Evolutionary conservation across 2,888 invertebrate species (phyloP), one percentile per base, ranked within the genome.

Genomic region (Agrenia bidenticulata): DNA sequence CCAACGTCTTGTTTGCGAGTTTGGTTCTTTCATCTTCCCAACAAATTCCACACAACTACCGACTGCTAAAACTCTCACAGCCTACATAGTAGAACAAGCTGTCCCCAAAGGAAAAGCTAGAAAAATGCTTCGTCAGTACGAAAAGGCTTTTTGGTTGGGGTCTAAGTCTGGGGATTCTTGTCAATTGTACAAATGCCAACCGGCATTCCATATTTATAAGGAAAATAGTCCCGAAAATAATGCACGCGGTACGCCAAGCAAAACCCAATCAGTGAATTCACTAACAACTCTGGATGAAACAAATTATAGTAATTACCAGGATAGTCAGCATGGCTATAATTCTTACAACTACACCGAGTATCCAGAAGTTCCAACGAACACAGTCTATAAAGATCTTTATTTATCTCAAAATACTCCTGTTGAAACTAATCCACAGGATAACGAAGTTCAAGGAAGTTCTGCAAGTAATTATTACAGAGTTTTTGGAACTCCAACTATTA

Each of bases 101-200:
- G 41, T 72, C 5, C 74, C 75, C 9, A 73, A 70, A 42, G 73
- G 75, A 41, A 69, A 49, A 37, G 59, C 72, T 1, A 60, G 65
- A 49, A 63, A 57, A 58, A 26, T 66, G 13, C 32, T 74, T n/a
- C 55, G 67, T 13, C 61, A 58, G 26, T 70, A 59, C 24, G 63
- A 69, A 26, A 66, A 73, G 45, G 75, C 75, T 1, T 74, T 75
- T 56, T 75, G 73, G 73, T 61, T 21, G 1, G 75, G 75, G 1
- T 70, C 69, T 1, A 59, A 60, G 13, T 63, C 64, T 2, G 15
- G 21, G 4, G 51, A 26, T 23, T 59, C 63, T 24, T 75, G 75
- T 39, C 42, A 32, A 2, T 72, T 66, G 5, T 51, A 51, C 59
- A 64, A 68, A 7, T 73, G 73, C 54, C 71, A 72, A 54, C 73